A percentile compares a stretch with the other conserved stretches of the same genome.
phyloP scores from a whole-genome alignment of 2,113 vertebrate species.

The Poicephalus meyeri region DNA sequence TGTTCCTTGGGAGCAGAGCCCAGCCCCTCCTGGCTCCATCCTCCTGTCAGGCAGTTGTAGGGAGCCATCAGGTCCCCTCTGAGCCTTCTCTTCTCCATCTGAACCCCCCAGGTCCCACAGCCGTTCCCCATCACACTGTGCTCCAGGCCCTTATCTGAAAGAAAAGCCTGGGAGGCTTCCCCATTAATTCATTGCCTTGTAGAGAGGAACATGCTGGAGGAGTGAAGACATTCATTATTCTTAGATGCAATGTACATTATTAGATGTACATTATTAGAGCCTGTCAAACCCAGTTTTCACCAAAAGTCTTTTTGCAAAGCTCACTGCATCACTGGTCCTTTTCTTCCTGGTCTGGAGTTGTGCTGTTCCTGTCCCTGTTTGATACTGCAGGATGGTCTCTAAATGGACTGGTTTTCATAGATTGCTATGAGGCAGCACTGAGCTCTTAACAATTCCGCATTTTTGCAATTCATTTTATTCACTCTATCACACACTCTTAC shows the following conservation, averaged over 20 bases:
- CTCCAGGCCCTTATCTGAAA: neutral
- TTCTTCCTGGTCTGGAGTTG: neutral
- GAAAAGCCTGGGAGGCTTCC: neutral
- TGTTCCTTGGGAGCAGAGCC: no score
- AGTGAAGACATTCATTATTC: constrained; percentile 37
- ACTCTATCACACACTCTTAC: neutral
- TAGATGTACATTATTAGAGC: neutral
- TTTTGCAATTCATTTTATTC: constrained; percentile 58
- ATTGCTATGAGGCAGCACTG: neutral
- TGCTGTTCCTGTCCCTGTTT: neutral
- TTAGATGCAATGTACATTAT: neutral
- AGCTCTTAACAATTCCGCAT: neutral
- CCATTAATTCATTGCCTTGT: constrained; percentile 12
- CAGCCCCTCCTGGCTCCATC: no score
- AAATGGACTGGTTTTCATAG: constrained; percentile 16
- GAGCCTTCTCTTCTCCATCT: neutral
- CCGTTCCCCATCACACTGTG: neutral
- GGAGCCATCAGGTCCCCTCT: accelerated
- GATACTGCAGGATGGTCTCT: constrained; percentile 14
- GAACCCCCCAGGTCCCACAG: neutral
- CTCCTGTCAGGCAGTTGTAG: neutral
- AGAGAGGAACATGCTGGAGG: constrained; percentile 1
- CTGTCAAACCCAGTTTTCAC: constrained; percentile 38
- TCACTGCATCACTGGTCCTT: neutral
- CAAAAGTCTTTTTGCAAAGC: constrained; percentile 13